Evolutionary conservation across 2,797 vertebrate species (phyloP).

Genomic region (Silurus aristotelis): DNA sequence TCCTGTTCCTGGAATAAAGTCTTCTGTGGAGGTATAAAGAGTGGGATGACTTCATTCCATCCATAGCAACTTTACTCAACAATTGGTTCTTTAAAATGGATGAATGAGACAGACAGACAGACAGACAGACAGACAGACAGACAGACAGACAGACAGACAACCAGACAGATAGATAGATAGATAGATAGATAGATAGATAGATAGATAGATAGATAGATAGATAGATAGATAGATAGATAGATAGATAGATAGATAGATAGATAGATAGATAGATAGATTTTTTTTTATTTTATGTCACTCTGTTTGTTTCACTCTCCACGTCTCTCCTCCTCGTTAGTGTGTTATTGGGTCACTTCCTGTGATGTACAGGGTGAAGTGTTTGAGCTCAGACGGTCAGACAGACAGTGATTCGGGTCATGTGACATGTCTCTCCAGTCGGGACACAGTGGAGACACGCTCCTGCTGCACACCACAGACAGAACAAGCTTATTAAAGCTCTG

Average conservation of each 20-base stretch:
- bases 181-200: background rate
- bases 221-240: background rate
- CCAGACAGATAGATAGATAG: background rate
- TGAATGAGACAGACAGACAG: too few relatives aligned
- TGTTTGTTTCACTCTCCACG: background rate
- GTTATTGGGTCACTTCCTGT: background rate
- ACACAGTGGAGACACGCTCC: background rate
- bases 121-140: background rate
- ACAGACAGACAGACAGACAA: background rate
- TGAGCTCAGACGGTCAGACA: background rate
- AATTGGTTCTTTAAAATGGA: too few relatives aligned
- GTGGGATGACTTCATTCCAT: background rate
- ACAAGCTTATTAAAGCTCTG: background rate
- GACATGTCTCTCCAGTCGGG: background rate
- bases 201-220: background rate
- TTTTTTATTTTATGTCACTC: background rate
- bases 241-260: background rate
- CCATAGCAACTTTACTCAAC: background rate
- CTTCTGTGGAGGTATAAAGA: background rate
- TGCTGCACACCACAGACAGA: background rate
- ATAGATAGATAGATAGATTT: background rate
- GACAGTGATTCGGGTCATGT: background rate
- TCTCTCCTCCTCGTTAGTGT: background rate
- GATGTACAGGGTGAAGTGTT: background rate
- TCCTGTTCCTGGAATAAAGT: background rate